Evolutionary conservation across 35 echinoderm and acorn worm genomes (phyloP).

Genomic region (Ophiothrix spiculata): DNA sequence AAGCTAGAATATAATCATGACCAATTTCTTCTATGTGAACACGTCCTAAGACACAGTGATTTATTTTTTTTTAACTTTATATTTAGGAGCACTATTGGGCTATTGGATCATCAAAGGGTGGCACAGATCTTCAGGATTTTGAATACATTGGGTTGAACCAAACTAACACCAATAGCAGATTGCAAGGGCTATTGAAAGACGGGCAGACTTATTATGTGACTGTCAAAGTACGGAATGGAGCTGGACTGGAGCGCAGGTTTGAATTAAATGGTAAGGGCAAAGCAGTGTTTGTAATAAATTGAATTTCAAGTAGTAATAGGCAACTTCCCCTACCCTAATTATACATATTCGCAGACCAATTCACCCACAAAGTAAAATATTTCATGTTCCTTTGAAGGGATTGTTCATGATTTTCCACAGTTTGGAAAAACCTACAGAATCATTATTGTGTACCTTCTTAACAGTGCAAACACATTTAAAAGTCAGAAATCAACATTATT

Average conservation of each 20-base stretch:
- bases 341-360: background rate
- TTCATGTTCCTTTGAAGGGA: background rate
- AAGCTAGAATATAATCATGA: too few relatives aligned
- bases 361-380: background rate
- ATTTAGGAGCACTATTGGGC: conserved; percentile 41
- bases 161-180: conserved; percentile 2
- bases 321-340: background rate
- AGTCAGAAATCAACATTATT: too few relatives aligned
- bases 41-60: background rate
- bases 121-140: conserved; percentile 43
- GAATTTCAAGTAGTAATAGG: background rate
- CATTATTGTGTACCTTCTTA: too few relatives aligned
- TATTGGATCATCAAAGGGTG: conserved; percentile 30
- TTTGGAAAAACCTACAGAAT: background rate
- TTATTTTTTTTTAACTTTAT: too few relatives aligned
- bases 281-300: background rate
- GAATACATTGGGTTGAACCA: conserved; percentile 15
- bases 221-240: conserved; percentile 28
- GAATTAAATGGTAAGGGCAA: conserved; percentile 22
- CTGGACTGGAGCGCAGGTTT: conserved; percentile 18
- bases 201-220: conserved; percentile 38
- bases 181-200: conserved; percentile 24
- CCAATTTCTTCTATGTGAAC: too few relatives aligned
- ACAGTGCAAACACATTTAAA: too few relatives aligned
- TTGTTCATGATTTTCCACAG: too few relatives aligned